Evolutionary conservation across 2,113 vertebrate species (phyloP).

Genomic region (Speoplatyrhinus poulsoni): DNA sequence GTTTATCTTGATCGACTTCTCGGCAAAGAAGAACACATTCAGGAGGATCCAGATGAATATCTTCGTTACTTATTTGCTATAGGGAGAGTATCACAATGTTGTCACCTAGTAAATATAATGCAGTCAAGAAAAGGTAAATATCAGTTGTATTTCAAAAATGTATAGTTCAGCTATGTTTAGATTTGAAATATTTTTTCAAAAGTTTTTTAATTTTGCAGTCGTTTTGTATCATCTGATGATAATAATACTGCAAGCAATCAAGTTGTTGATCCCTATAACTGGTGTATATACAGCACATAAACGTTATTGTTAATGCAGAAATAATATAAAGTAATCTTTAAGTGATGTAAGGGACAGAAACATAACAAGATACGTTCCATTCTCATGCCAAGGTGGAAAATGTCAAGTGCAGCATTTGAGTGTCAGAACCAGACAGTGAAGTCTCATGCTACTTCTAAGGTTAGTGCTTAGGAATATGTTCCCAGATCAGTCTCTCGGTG

Average conservation of each 20-base stretch:
- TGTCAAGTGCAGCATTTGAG: conserved; percentile 38
- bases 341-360: neutral
- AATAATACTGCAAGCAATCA: neutral
- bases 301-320: no score
- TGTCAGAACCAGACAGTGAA: conserved; percentile 29
- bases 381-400: conserved; percentile 47
- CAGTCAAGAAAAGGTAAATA: conserved; percentile 38
- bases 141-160: neutral
- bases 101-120: conserved; percentile 37
- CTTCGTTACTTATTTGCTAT: neutral
- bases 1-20: neutral
- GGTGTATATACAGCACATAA: neutral
- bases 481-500: neutral
- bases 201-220: neutral
- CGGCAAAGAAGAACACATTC: neutral
- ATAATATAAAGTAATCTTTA: neutral
- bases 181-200: no score
- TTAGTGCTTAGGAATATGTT: conserved; percentile 17
- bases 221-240: neutral
- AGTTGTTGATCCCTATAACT: neutral
- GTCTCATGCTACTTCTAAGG: conserved; percentile 29
- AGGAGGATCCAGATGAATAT: neutral
- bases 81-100: conserved; percentile 16
- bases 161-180: no score
- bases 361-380: neutral